Evolutionary conservation across 1,140 invertebrate species (phyloP).

Genomic region (Psix sp.): DNA sequence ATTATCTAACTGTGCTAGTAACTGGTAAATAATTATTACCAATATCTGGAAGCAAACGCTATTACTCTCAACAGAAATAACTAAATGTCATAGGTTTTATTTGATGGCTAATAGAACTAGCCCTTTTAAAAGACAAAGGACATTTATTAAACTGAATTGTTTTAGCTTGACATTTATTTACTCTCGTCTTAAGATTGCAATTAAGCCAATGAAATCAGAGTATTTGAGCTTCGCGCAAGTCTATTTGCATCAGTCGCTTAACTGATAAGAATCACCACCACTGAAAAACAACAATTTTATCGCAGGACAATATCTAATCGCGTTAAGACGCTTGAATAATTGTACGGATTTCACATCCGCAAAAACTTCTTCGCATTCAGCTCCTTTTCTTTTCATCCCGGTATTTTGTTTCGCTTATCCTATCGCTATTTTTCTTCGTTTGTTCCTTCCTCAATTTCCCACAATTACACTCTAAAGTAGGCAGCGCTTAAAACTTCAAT

Average conservation of each 20-base stretch:
- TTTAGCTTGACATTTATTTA: constrained; percentile 3
- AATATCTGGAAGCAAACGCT: too few species aligned
- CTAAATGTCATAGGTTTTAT: too few species aligned
- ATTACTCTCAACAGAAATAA: too few species aligned
- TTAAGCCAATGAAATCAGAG: constrained; percentile 16
- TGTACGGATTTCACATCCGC: constrained; percentile 24
- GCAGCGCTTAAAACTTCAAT: too few species aligned
- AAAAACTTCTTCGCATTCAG: constrained; percentile 2
- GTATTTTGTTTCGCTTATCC: too few species aligned
- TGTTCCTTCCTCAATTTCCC: too few species aligned
- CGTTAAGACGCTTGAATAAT: constrained; percentile 30
- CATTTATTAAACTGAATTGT: background rate
- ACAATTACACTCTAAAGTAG: too few species aligned
- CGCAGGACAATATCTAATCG: constrained; percentile 36
- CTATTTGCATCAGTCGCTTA: constrained; percentile 17
- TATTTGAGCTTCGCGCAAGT: constrained; percentile 19
- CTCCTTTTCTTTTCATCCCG: background rate
- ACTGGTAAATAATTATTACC: too few species aligned
- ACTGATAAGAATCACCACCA: constrained; percentile 13
- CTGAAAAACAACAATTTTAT: constrained; percentile 29
- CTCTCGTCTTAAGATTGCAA: constrained; percentile 11
- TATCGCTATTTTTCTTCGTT: too few species aligned
- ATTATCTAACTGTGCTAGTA: too few species aligned
- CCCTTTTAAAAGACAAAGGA: too few species aligned
- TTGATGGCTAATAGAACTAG: too few species aligned